Evolutionary conservation across 2,888 invertebrate species (phyloP).

Genomic region (Acrobasis suavella): DNA sequence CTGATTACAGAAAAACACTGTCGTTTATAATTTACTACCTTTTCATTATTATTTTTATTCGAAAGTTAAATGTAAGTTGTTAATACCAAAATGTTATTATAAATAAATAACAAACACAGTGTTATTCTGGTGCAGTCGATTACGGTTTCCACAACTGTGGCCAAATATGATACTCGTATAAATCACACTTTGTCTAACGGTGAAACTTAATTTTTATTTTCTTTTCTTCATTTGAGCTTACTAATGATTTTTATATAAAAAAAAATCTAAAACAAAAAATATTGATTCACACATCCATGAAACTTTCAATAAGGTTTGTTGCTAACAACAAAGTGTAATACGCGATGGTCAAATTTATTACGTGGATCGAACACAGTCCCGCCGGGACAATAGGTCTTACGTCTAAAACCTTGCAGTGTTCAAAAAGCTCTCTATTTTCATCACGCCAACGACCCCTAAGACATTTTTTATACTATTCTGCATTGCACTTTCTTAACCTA

Average conservation of each 20-base stretch:
- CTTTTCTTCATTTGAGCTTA: no score
- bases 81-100: neutral
- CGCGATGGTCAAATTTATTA: neutral
- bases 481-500: neutral
- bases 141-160: neutral
- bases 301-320: no score
- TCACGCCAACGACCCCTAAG: no score
- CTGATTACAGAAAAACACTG: neutral
- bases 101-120: neutral
- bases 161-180: no score
- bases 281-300: no score
- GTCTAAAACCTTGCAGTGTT: constrained; percentile 24
- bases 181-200: no score
- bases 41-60: neutral
- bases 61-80: neutral
- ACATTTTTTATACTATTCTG: neutral
- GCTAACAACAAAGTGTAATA: no score
- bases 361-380: neutral
- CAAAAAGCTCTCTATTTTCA: constrained; percentile 20
- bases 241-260: no score
- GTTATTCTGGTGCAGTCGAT: neutral
- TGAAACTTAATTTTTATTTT: no score
- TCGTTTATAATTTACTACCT: neutral
- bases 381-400: neutral
- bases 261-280: no score